These are phyloP conservation scores for Octomys mimax DNA, from an alignment of 2,797 vertebrate genomes.

Conservation along the genomic window DNA sequence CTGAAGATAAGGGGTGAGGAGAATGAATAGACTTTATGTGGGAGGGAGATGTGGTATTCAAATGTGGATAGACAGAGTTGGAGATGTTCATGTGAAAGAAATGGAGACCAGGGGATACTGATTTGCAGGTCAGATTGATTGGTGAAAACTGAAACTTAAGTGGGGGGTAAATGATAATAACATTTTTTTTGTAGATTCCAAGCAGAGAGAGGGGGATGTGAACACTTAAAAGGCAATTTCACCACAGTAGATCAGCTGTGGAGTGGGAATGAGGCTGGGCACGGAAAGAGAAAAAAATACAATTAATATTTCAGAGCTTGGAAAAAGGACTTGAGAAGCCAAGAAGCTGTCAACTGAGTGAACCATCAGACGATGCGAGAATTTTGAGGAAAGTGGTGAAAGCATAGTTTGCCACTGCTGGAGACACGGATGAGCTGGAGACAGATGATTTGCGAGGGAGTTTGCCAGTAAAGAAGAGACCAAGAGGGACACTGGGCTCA, in stretches of 20 bases:
- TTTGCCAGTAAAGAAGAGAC: not conserved
- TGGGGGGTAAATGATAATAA: not conserved
- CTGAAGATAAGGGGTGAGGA: not conserved
- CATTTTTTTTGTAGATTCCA: not conserved
- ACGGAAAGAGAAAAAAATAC: constrained; percentile 1
- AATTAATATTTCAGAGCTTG: constrained; percentile 19
- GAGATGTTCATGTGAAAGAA: constrained; percentile 52
- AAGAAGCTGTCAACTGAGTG: constrained; percentile 60
- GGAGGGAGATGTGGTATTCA: not conserved
- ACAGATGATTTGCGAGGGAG: not conserved
- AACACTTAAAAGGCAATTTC: constrained; percentile 40
- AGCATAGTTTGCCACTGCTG: constrained; percentile 13
- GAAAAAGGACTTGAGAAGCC: constrained; percentile 52
- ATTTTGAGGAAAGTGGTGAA: constrained; percentile 41
- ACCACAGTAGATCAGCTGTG: constrained; percentile 29
- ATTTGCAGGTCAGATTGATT: constrained; percentile 46
- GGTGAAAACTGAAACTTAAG: not conserved
- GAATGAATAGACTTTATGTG: not conserved
- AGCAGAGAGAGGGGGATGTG: not conserved
- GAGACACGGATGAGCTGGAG: constrained; percentile 29
- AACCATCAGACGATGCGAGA: constrained; percentile 67
- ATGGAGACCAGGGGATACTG: not conserved
- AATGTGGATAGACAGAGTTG: not conserved
- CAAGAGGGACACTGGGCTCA: not conserved
- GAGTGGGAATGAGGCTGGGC: not conserved